Evolutionary conservation across 2,113 vertebrate species (phyloP).

Genomic region (Cercocebus atys): DNA sequence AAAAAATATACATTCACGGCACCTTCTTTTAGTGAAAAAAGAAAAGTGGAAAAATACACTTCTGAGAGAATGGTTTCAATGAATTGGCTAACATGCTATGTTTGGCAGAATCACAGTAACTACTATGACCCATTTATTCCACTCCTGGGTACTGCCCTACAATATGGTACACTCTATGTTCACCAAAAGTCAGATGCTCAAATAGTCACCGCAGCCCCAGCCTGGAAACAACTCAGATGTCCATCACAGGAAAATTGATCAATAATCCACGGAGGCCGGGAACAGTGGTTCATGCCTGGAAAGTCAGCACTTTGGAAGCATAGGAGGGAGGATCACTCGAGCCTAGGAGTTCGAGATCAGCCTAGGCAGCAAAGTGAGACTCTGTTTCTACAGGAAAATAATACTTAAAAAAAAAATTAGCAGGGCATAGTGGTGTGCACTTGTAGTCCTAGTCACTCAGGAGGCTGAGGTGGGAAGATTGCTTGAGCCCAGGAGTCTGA

Average conservation of each 20-base stretch:
- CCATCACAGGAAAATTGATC: background rate
- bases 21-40: background rate
- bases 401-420: background rate
- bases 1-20: background rate
- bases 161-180: background rate
- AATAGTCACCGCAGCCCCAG: background rate
- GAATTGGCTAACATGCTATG: background rate
- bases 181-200: background rate
- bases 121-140: background rate
- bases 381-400: background rate
- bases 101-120: background rate
- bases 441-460: too few species aligned
- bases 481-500: too few species aligned
- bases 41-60: background rate
- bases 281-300: too few species aligned
- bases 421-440: too few species aligned
- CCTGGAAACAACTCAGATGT: background rate
- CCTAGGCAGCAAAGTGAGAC: background rate
- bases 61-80: background rate
- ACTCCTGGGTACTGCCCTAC: background rate
- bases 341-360: background rate
- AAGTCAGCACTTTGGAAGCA: too few species aligned
- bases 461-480: too few species aligned
- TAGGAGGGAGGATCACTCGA: too few species aligned
- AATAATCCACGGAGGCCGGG: background rate